phyloP scores from a whole-genome alignment of 2,888 invertebrate genomes.

The Macaria liturata region DNA sequence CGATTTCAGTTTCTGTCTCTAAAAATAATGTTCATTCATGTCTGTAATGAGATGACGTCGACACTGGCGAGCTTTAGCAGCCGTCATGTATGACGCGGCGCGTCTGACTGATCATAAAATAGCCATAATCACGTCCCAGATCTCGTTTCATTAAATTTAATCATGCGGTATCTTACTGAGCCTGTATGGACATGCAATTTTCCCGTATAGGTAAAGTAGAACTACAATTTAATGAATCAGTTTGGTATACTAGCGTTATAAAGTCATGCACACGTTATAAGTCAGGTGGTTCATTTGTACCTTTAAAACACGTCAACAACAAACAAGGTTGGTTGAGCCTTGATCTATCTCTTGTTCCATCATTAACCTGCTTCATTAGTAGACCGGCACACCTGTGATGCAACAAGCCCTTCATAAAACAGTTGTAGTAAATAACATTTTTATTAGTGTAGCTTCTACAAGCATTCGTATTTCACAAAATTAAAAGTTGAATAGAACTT shows the following conservation, averaged over 20 bases:
- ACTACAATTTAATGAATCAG: too few relatives aligned
- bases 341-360: conserved; percentile 16
- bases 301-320: neutral
- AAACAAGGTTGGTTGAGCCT: conserved; percentile 5
- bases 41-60: neutral
- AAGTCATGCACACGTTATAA: too few relatives aligned
- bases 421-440: too few relatives aligned
- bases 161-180: too few relatives aligned
- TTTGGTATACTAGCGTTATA: too few relatives aligned
- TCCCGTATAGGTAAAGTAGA: too few relatives aligned
- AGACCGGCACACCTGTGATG: conserved; percentile 25
- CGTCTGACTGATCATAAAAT: neutral
- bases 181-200: too few relatives aligned
- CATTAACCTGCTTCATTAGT: conserved; percentile 25
- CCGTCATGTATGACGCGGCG: conserved; percentile 3
- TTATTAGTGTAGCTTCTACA: too few relatives aligned
- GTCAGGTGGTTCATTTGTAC: too few relatives aligned
- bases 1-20: conserved; percentile 2
- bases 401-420: conserved; percentile 20
- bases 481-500: too few relatives aligned
- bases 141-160: too few relatives aligned
- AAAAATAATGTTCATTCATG: conserved; percentile 1
- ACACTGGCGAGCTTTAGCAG: neutral
- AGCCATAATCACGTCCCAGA: neutral
- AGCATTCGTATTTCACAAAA: too few relatives aligned